Base-by-base conservation (phyloP, 2,113 vertebrate genomes). In the Bettongia penicillata region DNA sequence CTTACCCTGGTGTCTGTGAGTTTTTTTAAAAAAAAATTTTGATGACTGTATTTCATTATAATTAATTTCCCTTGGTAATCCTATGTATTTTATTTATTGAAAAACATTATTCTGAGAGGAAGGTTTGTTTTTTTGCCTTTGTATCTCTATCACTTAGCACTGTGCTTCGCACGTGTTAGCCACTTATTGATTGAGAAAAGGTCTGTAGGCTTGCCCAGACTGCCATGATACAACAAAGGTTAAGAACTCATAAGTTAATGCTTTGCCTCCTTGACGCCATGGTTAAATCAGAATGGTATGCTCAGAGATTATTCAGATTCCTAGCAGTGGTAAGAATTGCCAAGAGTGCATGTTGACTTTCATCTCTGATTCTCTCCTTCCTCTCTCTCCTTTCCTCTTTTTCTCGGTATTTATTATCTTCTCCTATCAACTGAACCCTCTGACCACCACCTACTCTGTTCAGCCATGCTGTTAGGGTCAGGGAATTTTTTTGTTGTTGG, bases 291-390 rank as follows among this genome's bases (percentile, higher is more conserved):
- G 19, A 68, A 7, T 50, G 53, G 11, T 43, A 37, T 49, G 47
- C 61, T 37, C 51, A 77, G 84, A 96, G 92, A 28, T 91, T 19
- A 53, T 94, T 97, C 50, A 68, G 25, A 68, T 49, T 92, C 92
- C 26, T 9, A 57, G 92, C 24, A 68, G 24, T 50, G 48, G 23
- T 91, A 93, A 10, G 84, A 91, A 91, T 91, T 28, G 84, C 92
- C 53, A 90, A 61, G 31, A 51, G 22, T 52, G 52, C 0, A 1
- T 89, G 47, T 8, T 90, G n/a, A 90, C 77, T 96, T 37, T n/a
- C 11, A 25, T 93, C 92, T 91, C 53, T 89, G 43, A 14, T 61
- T 68, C 48, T 84, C 5, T 95, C 91, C 93, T 51, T 52, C 26
- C 14, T 94, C n/a, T 94, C 93, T 49, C 92, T 91, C n/a, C n/a